Conservation (phyloP, 2,888 invertebrate genomes). For the Melinopterus prodromus region DNA sequence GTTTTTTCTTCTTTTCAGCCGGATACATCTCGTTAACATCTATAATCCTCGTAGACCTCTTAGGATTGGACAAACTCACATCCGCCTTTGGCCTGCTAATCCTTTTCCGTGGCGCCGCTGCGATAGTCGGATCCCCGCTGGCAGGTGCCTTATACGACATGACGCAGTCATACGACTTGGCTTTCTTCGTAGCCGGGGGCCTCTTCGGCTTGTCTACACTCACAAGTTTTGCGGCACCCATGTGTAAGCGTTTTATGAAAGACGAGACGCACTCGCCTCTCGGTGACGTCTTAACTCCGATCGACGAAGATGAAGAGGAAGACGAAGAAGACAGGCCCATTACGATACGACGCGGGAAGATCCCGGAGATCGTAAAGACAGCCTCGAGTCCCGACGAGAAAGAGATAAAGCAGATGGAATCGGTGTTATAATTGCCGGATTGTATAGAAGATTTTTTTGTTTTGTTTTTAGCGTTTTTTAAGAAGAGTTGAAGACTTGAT, state of each 20-base stretch:
- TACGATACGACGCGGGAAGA: constrained; percentile 65
- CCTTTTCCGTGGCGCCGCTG: constrained; percentile 93
- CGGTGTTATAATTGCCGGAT: constrained; percentile 67
- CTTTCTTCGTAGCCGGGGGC: constrained; percentile 92
- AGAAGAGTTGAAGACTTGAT: not conserved
- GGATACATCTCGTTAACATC: constrained; percentile 98
- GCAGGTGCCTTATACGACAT: constrained; percentile 91
- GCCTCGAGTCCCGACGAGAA: constrained; percentile 69
- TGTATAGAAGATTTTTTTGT: not conserved
- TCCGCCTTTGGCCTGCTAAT: constrained; percentile 97
- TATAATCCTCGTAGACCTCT: constrained; percentile 94
- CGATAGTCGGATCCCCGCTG: constrained; percentile 84
- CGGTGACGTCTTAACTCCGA: constrained; percentile 78
- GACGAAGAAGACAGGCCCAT: constrained; percentile 76
- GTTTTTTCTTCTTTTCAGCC: constrained; percentile 67
- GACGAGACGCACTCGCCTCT: constrained; percentile 64
- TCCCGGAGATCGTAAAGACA: constrained; percentile 66
- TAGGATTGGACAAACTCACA: constrained; percentile 94
- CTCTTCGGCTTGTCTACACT: constrained; percentile 86
- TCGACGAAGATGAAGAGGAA: constrained; percentile 85
- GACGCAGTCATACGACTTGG: constrained; percentile 83
- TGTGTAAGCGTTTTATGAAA: constrained; percentile 67
- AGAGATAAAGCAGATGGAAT: constrained; percentile 76
- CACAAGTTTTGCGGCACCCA: constrained; percentile 84
- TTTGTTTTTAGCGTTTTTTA: not conserved